Conservation (phyloP, 64 coral and sea anemone genomes). For the Montipora cactus region DNA sequence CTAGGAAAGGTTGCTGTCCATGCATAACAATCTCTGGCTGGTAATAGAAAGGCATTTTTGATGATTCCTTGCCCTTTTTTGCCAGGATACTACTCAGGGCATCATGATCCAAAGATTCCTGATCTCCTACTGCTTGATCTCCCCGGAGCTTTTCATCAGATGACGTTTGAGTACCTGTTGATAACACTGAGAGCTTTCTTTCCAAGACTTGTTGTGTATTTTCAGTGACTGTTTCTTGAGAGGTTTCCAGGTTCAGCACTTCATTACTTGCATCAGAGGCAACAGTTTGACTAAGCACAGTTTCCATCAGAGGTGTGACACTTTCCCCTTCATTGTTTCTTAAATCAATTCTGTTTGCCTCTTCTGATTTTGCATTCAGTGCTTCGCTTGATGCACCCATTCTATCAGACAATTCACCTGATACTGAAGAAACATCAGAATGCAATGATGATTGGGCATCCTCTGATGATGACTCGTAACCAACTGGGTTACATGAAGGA, state of each 20-base stretch:
- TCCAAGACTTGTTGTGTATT: not conserved
- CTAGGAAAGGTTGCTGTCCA: conserved; percentile 30
- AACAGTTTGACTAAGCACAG: not conserved
- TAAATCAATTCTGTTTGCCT: not conserved
- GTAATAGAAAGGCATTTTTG: conserved; percentile 60
- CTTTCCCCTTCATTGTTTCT: not conserved
- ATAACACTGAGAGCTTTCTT: not conserved
- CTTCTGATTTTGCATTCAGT: not conserved
- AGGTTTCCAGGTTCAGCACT: not conserved
- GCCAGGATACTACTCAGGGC: not conserved
- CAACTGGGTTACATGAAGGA: not conserved
- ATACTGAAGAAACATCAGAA: conserved; percentile 26
- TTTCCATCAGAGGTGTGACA: not conserved
- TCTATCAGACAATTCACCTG: conserved; percentile 53
- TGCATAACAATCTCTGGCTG: conserved; percentile 71
- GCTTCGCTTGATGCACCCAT: not conserved
- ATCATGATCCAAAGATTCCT: not conserved
- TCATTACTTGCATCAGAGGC: not conserved
- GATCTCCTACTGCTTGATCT: not conserved
- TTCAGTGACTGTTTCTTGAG: not conserved
- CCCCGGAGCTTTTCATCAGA: not conserved
- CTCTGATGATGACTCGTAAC: conserved; percentile 14
- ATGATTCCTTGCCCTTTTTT: not conserved
- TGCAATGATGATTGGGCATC: conserved; percentile 42
- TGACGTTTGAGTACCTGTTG: conserved; percentile 48